These are phyloP conservation scores for Phrynosoma platyrhinos DNA, from an alignment of 2,113 vertebrate species.

Conservation along the genomic window DNA sequence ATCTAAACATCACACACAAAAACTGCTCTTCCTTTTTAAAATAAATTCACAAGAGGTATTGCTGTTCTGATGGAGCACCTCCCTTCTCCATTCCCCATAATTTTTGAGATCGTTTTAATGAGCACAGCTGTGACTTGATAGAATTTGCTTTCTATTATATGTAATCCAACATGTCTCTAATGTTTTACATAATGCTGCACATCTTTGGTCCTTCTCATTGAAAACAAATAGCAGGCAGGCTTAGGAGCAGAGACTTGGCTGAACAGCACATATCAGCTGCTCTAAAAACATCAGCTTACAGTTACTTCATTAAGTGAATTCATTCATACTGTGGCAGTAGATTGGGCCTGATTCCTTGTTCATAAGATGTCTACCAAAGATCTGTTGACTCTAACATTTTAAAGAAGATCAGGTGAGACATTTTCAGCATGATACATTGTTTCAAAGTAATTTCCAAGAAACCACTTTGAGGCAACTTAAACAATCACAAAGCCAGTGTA, in stretches of 20 bases:
- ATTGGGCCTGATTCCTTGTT: background rate
- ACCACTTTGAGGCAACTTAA: background rate
- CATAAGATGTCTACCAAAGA: constrained; percentile 28
- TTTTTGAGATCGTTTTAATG: constrained; percentile 61
- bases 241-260: constrained; percentile 48
- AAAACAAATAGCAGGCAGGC: constrained; percentile 58
- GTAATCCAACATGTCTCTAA: constrained; percentile 56
- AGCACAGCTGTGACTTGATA: constrained; percentile 43
- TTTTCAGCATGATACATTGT: constrained; percentile 50
- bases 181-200: constrained; percentile 39
- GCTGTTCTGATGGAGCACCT: constrained; percentile 24
- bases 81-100: constrained; percentile 36
- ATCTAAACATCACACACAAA: constrained; percentile 38
- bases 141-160: constrained; percentile 38
- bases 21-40: constrained; percentile 48
- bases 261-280: constrained; percentile 22
- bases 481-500: background rate
- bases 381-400: constrained; percentile 41
- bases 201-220: constrained; percentile 39
- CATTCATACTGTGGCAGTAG: constrained; percentile 22
- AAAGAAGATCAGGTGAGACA: constrained; percentile 7
- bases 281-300: constrained; percentile 43
- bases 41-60: constrained; percentile 45
- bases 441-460: constrained; percentile 21
- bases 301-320: constrained; percentile 49